Conservation (phyloP, 2,797 vertebrate genomes). For the Aphelocoma californica region DNA sequence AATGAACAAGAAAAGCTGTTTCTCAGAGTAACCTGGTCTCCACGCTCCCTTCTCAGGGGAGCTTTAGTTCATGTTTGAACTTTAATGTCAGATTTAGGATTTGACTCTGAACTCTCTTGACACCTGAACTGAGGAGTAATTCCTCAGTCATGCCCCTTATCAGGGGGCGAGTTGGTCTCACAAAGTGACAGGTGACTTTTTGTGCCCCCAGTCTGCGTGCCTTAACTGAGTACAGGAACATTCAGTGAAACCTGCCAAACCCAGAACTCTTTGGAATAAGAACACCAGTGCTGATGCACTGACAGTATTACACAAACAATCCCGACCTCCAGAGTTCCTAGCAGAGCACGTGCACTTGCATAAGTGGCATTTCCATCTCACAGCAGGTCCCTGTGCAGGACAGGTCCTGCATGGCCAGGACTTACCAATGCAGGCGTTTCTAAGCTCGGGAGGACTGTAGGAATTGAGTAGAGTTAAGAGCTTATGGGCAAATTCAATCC, state of each 20-base stretch:
- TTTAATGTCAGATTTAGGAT: background rate
- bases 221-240: background rate
- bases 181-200: background rate
- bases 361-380: background rate
- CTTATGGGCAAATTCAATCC: constrained; percentile 98
- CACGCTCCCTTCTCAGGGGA: background rate
- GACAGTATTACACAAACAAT: background rate
- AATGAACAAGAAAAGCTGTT: background rate
- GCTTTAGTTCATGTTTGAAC: background rate
- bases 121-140: background rate
- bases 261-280: background rate
- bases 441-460: constrained; percentile 94
- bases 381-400: background rate
- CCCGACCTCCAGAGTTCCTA: background rate
- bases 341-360: background rate
- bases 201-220: background rate
- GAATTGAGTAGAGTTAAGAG: constrained; percentile 96
- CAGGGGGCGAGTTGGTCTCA: background rate
- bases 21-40: background rate
- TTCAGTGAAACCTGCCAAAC: background rate
- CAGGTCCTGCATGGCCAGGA: background rate
- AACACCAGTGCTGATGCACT: background rate
- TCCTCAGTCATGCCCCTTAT: background rate
- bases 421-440: constrained; percentile 94
- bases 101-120: background rate